phyloP scores from a whole-genome alignment of 2,888 invertebrate species.

The Globia sparganii region DNA sequence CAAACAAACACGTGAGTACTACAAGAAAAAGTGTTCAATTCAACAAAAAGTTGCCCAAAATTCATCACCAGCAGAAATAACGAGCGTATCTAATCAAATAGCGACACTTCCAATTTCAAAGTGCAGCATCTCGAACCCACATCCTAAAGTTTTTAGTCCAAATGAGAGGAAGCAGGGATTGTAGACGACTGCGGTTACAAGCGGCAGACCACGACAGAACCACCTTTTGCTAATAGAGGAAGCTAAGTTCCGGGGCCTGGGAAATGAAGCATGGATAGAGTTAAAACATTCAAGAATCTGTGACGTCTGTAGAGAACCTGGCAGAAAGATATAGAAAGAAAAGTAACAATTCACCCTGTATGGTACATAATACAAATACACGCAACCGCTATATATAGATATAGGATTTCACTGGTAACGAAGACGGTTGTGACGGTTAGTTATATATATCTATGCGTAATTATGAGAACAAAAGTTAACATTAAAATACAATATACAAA shows the following conservation, averaged over 20 bases:
- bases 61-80: conserved; percentile 8
- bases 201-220: conserved; percentile 58
- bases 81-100: conserved; percentile 4
- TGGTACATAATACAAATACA: neutral
- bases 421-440: neutral
- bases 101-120: conserved; percentile 49
- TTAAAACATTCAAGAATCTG: conserved; percentile 3
- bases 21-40: neutral
- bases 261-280: conserved; percentile 55
- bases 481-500: neutral
- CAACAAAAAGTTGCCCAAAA: neutral
- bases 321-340: neutral
- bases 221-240: conserved; percentile 65
- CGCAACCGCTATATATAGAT: neutral
- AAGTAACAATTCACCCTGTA: neutral
- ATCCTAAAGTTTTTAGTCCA: conserved; percentile 77
- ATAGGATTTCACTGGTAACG: neutral
- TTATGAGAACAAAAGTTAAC: neutral
- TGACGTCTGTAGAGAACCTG: neutral
- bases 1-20: neutral
- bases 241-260: conserved; percentile 61
- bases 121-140: conserved; percentile 71
- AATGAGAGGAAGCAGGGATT: conserved; percentile 76
- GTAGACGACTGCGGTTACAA: conserved; percentile 73
- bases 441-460: neutral